phyloP scores from a whole-genome alignment of 2,888 invertebrate genomes.

The Pocota personata region DNA sequence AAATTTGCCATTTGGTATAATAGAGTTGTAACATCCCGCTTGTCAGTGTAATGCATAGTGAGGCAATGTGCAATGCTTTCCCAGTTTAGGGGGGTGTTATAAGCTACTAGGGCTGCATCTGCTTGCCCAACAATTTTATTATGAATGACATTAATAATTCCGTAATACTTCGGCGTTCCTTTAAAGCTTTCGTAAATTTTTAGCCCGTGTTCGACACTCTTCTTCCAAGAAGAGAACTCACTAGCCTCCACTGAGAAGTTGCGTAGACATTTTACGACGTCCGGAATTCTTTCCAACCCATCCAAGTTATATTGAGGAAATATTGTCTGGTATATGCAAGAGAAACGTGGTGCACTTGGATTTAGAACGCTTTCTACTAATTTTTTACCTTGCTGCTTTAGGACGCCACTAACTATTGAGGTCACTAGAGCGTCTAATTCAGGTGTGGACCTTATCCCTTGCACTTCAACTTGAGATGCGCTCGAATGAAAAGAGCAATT shows the following conservation, averaged over 20 bases:
- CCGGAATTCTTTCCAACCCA: conserved; percentile 10
- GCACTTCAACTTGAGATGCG: no score
- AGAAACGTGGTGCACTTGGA: conserved; percentile 7
- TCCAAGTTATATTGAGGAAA: neutral
- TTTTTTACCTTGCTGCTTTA: neutral
- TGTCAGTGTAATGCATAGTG: no score
- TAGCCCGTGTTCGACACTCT: conserved; percentile 20
- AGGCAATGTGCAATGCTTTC: no score
- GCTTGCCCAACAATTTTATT: conserved; percentile 36
- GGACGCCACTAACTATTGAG: conserved; percentile 2
- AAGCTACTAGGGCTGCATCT: conserved; percentile 20
- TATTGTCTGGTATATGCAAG: conserved; percentile 7
- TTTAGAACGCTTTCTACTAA: conserved; percentile 4
- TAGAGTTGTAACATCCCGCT: conserved; percentile 27
- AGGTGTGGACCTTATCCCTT: conserved; percentile 4
- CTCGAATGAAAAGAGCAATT: no score
- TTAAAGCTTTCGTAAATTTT: conserved; percentile 10
- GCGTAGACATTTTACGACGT: conserved; percentile 16
- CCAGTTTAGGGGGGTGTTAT: conserved; percentile 28
- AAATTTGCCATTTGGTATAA: conserved; percentile 23
- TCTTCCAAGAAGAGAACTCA: conserved; percentile 45
- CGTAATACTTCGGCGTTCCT: conserved; percentile 28
- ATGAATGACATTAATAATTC: conserved; percentile 26
- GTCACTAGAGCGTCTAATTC: neutral
- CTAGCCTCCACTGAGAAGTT: conserved; percentile 19